Evolutionary conservation across 1,140 invertebrate species (phyloP).

Genomic region (Atta cephalotes): DNA sequence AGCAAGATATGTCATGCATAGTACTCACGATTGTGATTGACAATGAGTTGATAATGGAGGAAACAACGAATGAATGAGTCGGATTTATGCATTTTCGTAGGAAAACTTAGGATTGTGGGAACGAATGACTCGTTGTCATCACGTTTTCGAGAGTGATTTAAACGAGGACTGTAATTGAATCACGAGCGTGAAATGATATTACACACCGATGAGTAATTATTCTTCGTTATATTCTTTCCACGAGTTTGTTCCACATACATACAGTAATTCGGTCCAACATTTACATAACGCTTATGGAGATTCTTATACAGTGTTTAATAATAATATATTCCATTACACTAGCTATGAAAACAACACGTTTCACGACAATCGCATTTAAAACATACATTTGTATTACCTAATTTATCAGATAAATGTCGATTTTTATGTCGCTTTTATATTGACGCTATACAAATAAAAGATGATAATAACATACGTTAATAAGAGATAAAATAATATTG

Average conservation of each 20-base stretch:
- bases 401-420: neutral
- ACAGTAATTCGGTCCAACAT: neutral
- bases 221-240: conserved; percentile 14
- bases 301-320: conserved; percentile 54
- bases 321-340: conserved; percentile 15
- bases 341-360: conserved; percentile 24
- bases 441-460: neutral
- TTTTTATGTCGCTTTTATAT: neutral
- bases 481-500: neutral
- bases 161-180: conserved; percentile 36
- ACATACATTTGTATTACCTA: neutral
- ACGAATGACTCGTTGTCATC: conserved; percentile 30
- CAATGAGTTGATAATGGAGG: neutral
- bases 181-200: conserved; percentile 21
- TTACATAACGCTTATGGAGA: conserved; percentile 57
- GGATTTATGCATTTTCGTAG: conserved; percentile 30
- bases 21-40: neutral
- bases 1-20: neutral
- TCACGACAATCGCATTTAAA: neutral
- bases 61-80: conserved; percentile 7
- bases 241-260: neutral
- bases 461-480: neutral
- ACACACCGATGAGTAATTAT: conserved; percentile 36
- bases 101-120: neutral
- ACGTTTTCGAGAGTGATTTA: conserved; percentile 31